A percentile compares a stretch with the other conserved stretches of the same genome.
Conservation (phyloP, 2,797 vertebrate genomes). For the Erethizon dorsatum region DNA sequence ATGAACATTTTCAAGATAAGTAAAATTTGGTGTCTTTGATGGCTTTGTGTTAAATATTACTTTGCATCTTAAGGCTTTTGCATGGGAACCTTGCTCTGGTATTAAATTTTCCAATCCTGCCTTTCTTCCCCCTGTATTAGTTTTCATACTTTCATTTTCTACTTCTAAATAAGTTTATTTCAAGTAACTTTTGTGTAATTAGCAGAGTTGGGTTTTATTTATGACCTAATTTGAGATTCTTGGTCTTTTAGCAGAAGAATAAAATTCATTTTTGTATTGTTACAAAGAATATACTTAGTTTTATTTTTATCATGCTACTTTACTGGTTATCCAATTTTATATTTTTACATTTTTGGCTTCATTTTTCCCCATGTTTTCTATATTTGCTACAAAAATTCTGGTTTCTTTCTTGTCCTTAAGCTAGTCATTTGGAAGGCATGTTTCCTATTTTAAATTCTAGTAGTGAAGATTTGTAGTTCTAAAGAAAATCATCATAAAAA, state of each 20-base stretch:
- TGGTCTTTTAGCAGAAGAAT: slow-evolving; percentile 23
- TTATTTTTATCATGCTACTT: slow-evolving; percentile 69
- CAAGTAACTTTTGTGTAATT: slow-evolving; percentile 38
- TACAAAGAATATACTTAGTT: slow-evolving; percentile 33
- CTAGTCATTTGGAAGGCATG: slow-evolving; percentile 59
- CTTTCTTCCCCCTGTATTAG: background rate
- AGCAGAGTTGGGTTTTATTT: slow-evolving; percentile 38
- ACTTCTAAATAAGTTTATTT: background rate
- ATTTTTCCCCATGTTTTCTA: slow-evolving; percentile 1
- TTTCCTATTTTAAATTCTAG: slow-evolving; percentile 49
- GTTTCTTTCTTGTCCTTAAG: slow-evolving; percentile 31
- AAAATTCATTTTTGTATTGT: slow-evolving; percentile 64
- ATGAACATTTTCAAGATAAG: background rate
- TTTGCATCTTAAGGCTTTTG: background rate
- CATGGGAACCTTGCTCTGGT: background rate
- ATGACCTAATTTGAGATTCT: slow-evolving; percentile 26
- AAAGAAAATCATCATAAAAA: background rate
- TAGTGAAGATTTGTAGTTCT: background rate
- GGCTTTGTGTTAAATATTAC: background rate
- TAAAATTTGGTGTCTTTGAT: background rate
- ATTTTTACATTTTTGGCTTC: slow-evolving; percentile 63
- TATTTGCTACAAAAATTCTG: slow-evolving; percentile 41
- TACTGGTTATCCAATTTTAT: slow-evolving; percentile 39
- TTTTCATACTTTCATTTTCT: background rate
- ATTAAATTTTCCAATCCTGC: background rate